phyloP scores from a whole-genome alignment of 1,140 invertebrate genomes.

The Drosophila tristis region DNA sequence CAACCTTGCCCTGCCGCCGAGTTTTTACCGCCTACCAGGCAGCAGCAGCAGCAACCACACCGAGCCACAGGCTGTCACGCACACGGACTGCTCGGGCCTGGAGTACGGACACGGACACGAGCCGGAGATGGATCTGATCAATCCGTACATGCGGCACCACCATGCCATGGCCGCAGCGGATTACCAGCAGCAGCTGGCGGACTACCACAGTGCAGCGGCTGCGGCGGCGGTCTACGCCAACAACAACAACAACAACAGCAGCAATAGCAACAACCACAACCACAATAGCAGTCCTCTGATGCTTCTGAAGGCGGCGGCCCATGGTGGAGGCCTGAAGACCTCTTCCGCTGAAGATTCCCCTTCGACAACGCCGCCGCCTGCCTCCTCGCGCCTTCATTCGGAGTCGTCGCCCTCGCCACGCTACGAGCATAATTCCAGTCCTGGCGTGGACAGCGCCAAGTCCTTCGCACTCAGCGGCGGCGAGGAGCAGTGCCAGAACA shows the following conservation, averaged over 20 bases:
- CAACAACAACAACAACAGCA: slow-evolving; percentile 62
- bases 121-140: slow-evolving; percentile 78
- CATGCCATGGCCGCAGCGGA: slow-evolving; percentile 74
- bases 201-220: slow-evolving; percentile 78
- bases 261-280: slow-evolving; percentile 66
- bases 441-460: slow-evolving; percentile 81
- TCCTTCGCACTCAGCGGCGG: slow-evolving; percentile 77
- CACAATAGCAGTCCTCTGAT: slow-evolving; percentile 68
- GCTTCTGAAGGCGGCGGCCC: slow-evolving; percentile 66
- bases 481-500: slow-evolving; percentile 80
- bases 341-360: slow-evolving; percentile 72
- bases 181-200: slow-evolving; percentile 77
- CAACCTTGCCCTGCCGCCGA: slow-evolving; percentile 73
- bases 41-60: slow-evolving; percentile 25
- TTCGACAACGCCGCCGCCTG: slow-evolving; percentile 69
- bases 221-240: slow-evolving; percentile 76
- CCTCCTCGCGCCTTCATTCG: slow-evolving; percentile 76
- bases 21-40: slow-evolving; percentile 51
- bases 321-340: slow-evolving; percentile 40
- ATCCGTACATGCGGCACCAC: slow-evolving; percentile 83
- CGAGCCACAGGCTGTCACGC: neutral
- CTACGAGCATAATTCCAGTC: slow-evolving; percentile 82
- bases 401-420: slow-evolving; percentile 79
- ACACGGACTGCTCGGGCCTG: slow-evolving; percentile 36
- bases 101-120: slow-evolving; percentile 49